Conservation (phyloP, 2,113 vertebrate species). For the Myrmecophaga tridactyla region DNA sequence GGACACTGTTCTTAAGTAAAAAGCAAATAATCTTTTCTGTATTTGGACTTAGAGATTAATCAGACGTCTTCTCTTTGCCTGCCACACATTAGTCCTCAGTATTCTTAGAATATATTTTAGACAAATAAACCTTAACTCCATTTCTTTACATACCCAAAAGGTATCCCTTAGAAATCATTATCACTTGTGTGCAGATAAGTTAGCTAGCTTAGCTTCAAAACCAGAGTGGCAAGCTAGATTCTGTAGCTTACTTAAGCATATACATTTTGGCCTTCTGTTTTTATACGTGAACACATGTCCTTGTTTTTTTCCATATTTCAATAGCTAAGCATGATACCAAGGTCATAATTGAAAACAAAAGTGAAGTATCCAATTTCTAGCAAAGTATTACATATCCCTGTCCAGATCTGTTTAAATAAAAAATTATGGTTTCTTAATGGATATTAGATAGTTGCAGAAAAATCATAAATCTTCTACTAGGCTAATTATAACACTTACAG, state of each 20-base stretch:
- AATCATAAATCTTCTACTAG: neutral
- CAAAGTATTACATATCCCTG: neutral
- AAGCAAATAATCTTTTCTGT: neutral
- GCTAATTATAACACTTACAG: neutral
- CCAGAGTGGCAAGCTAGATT: neutral
- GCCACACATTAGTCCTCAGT: neutral
- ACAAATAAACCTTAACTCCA: neutral
- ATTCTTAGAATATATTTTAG: neutral
- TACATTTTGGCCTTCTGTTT: neutral
- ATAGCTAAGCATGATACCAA: neutral
- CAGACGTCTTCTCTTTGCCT: neutral
- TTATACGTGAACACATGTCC: neutral
- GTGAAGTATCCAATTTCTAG: neutral
- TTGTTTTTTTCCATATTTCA: neutral
- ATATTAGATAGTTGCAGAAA: neutral
- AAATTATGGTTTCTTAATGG: slow-evolving; percentile 7
- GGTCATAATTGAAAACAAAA: slow-evolving; percentile 14
- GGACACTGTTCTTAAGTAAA: neutral
- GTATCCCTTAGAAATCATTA: neutral
- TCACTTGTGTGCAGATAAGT: neutral
- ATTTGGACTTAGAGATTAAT: neutral
- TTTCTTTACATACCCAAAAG: neutral
- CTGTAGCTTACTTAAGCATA: neutral
- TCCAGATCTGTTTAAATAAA: neutral
- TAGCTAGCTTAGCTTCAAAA: neutral